These are phyloP conservation scores for Colossoma macropomum DNA, from an alignment of 2,113 vertebrate species.

Conservation along the genomic window DNA sequence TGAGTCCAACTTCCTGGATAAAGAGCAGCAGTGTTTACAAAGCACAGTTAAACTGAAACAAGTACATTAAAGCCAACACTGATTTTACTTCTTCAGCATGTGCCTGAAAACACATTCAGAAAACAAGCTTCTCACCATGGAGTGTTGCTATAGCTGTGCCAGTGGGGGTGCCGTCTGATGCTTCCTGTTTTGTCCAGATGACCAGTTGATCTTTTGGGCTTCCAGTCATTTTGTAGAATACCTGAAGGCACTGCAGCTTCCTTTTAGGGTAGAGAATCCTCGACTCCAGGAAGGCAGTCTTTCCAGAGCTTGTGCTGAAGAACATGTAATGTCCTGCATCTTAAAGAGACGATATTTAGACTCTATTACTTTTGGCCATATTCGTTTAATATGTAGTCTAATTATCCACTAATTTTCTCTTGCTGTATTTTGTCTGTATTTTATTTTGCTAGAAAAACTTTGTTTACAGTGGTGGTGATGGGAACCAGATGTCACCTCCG, in stretches of 20 bases:
- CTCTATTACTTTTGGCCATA: neutral
- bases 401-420: no score
- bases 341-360: conserved; percentile 56
- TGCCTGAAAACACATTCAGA: neutral
- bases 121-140: neutral
- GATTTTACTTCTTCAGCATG: no score
- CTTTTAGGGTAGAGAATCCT: conserved; percentile 88
- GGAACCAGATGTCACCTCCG: no score
- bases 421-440: no score
- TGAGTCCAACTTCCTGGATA: no score
- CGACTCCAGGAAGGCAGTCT: conserved; percentile 83
- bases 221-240: conserved; percentile 90
- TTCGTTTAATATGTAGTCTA: no score
- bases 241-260: conserved; percentile 88
- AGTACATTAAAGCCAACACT: no score
- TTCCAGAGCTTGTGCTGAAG: conserved; percentile 77
- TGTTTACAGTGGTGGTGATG: no score
- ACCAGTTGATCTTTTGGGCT: conserved; percentile 79
- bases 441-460: no score
- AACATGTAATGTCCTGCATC: conserved; percentile 75
- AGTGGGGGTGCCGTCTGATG: neutral
- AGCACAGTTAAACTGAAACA: conserved; percentile 60
- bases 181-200: conserved; percentile 84
- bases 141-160: neutral
- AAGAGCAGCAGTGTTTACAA: conserved; percentile 58